These are phyloP conservation scores for Proales similis DNA, from an alignment of 1,140 invertebrate species.

Conservation along the genomic window DNA sequence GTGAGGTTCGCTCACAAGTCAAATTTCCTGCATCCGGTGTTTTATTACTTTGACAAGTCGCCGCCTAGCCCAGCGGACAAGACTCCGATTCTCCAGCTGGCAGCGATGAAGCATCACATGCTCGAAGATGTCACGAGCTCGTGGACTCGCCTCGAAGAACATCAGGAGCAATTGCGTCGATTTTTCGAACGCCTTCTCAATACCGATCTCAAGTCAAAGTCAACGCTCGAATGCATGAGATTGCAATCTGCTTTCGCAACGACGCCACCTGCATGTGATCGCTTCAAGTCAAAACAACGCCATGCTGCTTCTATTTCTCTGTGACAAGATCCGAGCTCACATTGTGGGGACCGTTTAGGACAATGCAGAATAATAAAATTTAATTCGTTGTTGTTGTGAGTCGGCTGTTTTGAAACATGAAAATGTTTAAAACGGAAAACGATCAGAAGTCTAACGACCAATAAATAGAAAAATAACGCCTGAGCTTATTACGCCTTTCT, in stretches of 20 bases:
- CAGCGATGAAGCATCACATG: conserved; percentile 48
- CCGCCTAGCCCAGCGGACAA: conserved; percentile 47
- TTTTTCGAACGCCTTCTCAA: conserved; percentile 48
- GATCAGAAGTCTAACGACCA: too few species aligned
- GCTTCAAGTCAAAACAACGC: too few species aligned
- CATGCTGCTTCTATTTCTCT: too few species aligned
- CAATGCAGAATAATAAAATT: too few species aligned
- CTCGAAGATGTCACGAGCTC: conserved; percentile 55
- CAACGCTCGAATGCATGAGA: background rate
- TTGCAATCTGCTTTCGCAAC: background rate
- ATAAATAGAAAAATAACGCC: too few species aligned
- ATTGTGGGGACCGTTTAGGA: too few species aligned
- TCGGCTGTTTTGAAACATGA: too few species aligned
- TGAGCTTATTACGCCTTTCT: too few species aligned
- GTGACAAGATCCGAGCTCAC: too few species aligned
- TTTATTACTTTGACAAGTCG: conserved; percentile 52
- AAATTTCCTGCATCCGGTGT: conserved; percentile 56
- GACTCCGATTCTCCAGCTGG: background rate
- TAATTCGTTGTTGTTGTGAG: too few species aligned
- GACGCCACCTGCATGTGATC: background rate
- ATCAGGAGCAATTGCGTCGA: conserved; percentile 51
- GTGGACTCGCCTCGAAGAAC: conserved; percentile 50
- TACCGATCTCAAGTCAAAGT: conserved; percentile 27
- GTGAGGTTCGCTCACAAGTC: conserved; percentile 52
- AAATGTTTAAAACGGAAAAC: too few species aligned